These are phyloP conservation scores for Typhlichthys subterraneus DNA, from an alignment of 2,797 vertebrate species.

Conservation along the genomic window DNA sequence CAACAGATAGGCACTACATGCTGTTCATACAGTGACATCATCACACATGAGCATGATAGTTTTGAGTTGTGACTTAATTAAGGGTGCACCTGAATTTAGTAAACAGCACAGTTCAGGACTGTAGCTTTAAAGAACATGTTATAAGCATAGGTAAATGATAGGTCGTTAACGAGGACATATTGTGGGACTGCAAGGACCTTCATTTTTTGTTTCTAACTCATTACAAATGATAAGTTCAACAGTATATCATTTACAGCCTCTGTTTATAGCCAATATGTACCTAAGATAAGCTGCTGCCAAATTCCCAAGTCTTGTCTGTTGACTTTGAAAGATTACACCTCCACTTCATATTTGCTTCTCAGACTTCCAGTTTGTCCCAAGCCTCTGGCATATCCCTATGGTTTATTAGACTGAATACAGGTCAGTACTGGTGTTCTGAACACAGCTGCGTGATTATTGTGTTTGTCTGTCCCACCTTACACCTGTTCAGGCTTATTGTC, in stretches of 20 bases:
- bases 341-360: conserved; percentile 23
- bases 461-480: neutral
- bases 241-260: neutral
- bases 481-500: neutral
- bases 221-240: neutral
- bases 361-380: conserved; percentile 14
- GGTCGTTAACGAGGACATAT: too few relatives aligned
- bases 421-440: neutral
- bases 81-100: too few relatives aligned
- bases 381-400: conserved; percentile 23
- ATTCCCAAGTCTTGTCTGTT: conserved; percentile 1
- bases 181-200: too few relatives aligned
- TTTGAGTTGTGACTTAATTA: too few relatives aligned
- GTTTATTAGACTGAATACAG: neutral
- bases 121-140: too few relatives aligned
- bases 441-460: neutral
- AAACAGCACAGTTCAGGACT: too few relatives aligned
- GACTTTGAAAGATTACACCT: conserved; percentile 6
- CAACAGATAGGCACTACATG: too few relatives aligned
- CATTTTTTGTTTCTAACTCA: too few relatives aligned
- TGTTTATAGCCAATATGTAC: conserved; percentile 15
- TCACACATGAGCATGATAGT: too few relatives aligned
- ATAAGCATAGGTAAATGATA: too few relatives aligned
- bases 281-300: conserved; percentile 1
- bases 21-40: too few relatives aligned